Base-by-base conservation (phyloP, 2,113 vertebrate species). In the Myodes glareolus region DNA sequence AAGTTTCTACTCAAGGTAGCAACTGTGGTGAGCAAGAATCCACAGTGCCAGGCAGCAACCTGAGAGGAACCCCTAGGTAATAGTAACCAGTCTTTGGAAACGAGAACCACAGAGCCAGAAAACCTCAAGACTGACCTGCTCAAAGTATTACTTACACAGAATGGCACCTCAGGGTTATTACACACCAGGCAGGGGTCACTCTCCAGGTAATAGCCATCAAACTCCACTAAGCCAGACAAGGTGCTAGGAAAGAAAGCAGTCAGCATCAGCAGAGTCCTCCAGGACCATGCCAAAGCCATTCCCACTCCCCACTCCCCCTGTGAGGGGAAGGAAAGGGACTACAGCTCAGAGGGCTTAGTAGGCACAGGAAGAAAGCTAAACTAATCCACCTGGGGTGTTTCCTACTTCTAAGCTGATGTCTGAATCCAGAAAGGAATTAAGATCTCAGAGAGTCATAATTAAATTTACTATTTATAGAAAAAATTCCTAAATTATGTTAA, bases 151-250 rank as follows among this genome's bases (percentile, higher is more conserved):
- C 99, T 99, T 98, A 99, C 99, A 77, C 99, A 99, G 95, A 99
- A 99, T 0, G 99, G 99, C 98, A 99, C 99, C 98, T 99, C 99
- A 0, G 99, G 99, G 84, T 99, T 99, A 98, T 99, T 99, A 98
- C 99, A 99, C 87, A 99, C 99, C 68, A 99, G 98, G 97, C 99
- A 99, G 76, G 99, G 99, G 52, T 99, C 99, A 42, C 99, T 99
- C 98, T 99, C 99, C 96, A 99, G 98, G 97, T 99, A 99, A 97
- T 99, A 99, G 25, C 99, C 99, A 97, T 99, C 99, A 75, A 99
- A 99, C 93, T 99, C 99, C 97, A 99, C 99, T 12, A 99, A 98
- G 82, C 99, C 99, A 84, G 99, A 99, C 65, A 99, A 98, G 0
- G 99, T 99, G 98, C 99, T 99, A 96, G 7, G 98, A 94, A 0